Base-by-base conservation (phyloP, 2,113 vertebrate species). In the Papio anubis region DNA sequence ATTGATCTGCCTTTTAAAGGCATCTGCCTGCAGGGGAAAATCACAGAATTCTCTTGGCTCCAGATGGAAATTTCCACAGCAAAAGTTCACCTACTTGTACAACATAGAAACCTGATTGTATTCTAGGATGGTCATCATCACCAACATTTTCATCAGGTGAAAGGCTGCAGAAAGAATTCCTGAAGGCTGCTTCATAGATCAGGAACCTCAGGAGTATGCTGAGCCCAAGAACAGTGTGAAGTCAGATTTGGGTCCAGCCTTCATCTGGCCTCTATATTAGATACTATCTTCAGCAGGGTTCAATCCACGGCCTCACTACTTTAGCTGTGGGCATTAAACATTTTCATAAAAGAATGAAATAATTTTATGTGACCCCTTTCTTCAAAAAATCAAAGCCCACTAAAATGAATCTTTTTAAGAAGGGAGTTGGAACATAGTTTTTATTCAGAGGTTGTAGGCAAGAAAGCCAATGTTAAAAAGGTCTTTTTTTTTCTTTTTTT, bases 41-140 rank as follows among this genome's bases (percentile, higher is more conserved):
- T 18, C 70, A 38, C 76, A 78, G 17, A 75, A n/a, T 38, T 93
- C 91, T 88, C 14, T 61, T 48, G 32, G 80, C 87, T 87, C 68
- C 73, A 66, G 52, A 75, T 90, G 96, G 92, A 97, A 97, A 97
- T 96, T 97, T 97, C 97, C 92, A 70, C 57, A 72, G 82, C 73
- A 18, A 14, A 93, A 75, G 12, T 52, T 43, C 50, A 25, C 16
- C 0, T 40, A 50, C 59, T 90, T 95, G 40, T 80, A 59, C 35
- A 27, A 2, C 38, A 25, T 1, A 50, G 68, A 95, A 79, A 57
- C 72, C 45, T 84, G 52, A 32, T 57, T 86, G 61, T 72, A 43
- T 68, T 81, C 66, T 66, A 57, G 68, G 50, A 18, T 23, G 30
- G 27, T 40, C 23, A 11, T 55, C 43, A 18, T n/a, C 40, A 40